These are phyloP conservation scores for Syngnathus scovelli DNA, from an alignment of 2,113 vertebrate species.

Conservation along the genomic window DNA sequence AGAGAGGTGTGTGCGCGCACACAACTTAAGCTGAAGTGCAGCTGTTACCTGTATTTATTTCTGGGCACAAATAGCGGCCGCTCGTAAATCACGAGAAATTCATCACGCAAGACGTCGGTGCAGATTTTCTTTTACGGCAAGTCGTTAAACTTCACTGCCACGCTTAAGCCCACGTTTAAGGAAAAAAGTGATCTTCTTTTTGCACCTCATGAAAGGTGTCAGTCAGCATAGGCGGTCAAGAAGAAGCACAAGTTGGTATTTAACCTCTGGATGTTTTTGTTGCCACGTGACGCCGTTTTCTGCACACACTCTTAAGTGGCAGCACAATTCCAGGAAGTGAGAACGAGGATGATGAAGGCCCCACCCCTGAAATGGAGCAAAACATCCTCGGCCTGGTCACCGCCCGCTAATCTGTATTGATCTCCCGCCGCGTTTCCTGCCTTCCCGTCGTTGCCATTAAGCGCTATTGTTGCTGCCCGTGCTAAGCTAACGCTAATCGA, in stretches of 20 bases:
- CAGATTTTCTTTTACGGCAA: background rate
- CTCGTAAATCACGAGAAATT: background rate
- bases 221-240: background rate
- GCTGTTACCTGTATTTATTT: background rate
- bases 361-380: background rate
- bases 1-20: background rate
- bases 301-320: background rate
- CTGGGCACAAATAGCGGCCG: background rate
- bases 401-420: constrained; percentile 5
- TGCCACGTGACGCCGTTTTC: background rate
- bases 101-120: background rate
- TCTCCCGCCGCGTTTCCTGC: constrained; percentile 1
- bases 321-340: constrained; percentile 7
- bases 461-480: background rate
- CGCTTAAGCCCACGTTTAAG: background rate
- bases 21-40: background rate
- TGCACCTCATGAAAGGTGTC: background rate
- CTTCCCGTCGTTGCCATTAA: background rate
- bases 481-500: background rate
- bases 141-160: background rate
- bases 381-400: background rate
- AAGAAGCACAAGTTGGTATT: constrained; percentile 1
- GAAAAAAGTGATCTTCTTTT: no score
- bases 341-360: background rate
- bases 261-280: constrained; percentile 7